phyloP scores from a whole-genome alignment of 2,113 vertebrate species.

The Numenius arquata region DNA sequence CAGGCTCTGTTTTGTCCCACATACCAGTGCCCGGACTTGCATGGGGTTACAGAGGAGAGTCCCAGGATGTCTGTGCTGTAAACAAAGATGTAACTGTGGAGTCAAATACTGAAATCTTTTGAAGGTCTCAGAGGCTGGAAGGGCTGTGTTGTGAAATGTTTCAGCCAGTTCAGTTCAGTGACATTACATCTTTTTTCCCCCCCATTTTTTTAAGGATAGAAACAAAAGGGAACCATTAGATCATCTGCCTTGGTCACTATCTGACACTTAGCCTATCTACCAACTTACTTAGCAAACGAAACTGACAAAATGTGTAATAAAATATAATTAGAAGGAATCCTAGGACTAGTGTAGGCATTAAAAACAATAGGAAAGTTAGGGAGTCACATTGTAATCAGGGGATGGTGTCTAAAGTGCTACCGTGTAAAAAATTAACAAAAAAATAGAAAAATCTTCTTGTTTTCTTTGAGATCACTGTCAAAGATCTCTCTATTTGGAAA shows the following conservation, averaged over 20 bases:
- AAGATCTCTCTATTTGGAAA: slow-evolving; percentile 44
- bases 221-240: background rate
- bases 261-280: background rate
- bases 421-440: slow-evolving; percentile 22
- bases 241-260: background rate
- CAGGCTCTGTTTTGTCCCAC: slow-evolving; percentile 70
- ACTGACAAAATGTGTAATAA: background rate
- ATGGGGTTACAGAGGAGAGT: background rate
- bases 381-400: background rate
- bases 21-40: background rate
- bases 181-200: background rate
- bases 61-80: background rate
- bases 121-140: background rate
- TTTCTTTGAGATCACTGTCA: slow-evolving; percentile 16
- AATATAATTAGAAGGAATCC: background rate
- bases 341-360: background rate
- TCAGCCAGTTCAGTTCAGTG: background rate
- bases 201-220: background rate
- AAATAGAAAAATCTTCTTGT: slow-evolving; percentile 8
- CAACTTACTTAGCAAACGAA: background rate
- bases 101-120: background rate
- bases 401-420: background rate
- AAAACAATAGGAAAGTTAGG: background rate
- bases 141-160: background rate
- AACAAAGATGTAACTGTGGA: background rate